These are phyloP conservation scores for Dromas ardeola DNA, from an alignment of 2,113 vertebrate species.

Conservation along the genomic window DNA sequence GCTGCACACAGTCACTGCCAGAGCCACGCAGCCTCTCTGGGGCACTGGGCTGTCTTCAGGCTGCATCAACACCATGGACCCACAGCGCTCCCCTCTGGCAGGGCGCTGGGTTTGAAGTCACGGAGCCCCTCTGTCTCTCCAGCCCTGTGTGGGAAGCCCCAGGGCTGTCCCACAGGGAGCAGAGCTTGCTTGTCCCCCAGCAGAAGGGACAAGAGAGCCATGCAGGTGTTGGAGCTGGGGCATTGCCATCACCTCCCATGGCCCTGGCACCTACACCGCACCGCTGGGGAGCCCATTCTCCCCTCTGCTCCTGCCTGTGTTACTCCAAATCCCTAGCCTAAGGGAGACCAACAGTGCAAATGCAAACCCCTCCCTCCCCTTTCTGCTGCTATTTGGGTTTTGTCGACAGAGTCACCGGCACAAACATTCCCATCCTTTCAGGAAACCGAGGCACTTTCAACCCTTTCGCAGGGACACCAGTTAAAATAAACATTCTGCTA, in stretches of 20 bases:
- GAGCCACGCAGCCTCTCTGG: rapidly evolving
- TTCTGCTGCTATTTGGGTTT: neutral
- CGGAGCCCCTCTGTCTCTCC: neutral
- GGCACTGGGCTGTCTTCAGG: neutral
- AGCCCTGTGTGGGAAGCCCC: neutral
- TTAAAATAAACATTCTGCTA: neutral
- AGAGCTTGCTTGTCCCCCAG: neutral
- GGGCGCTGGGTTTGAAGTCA: neutral
- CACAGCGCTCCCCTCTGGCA: rapidly evolving
- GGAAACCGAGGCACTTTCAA: neutral
- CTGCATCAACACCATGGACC: rapidly evolving
- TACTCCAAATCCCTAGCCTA: neutral
- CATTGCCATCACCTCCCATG: too few relatives aligned
- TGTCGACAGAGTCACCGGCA: rapidly evolving
- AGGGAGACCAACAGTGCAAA: neutral
- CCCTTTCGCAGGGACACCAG: rapidly evolving
- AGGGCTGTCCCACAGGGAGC: neutral
- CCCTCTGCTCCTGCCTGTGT: rapidly evolving
- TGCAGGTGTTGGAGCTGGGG: neutral
- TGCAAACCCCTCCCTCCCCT: neutral
- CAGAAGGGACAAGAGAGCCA: neutral
- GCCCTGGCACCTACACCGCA: rapidly evolving
- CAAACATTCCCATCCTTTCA: constrained; percentile 7
- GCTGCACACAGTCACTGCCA: neutral
- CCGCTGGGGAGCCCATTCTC: neutral